Base-by-base conservation (phyloP, 2,888 invertebrate genomes). In the Oscheius sp. region DNA sequence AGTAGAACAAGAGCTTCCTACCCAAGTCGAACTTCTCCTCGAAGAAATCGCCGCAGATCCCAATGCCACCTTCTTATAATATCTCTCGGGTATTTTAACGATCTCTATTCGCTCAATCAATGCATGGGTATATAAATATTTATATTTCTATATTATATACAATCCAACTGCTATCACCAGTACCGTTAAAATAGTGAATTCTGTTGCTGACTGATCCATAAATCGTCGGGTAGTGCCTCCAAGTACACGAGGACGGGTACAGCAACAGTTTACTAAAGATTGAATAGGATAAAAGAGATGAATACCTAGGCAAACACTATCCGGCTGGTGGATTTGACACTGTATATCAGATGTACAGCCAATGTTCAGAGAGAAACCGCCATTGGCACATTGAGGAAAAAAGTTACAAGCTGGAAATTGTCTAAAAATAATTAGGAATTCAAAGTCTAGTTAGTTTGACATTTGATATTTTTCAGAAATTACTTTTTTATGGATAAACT, bases 31-130 rank as follows among this genome's bases (percentile, higher is more conserved):
- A 56, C 57, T 80, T 26, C 71, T 80, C 36, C 63, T 80, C 9
- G 78, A 80, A 54, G 78, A 80, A 59, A 80, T 80, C 36, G 78
- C 78, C 1, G 71, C 74, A n/a, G 77, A 78, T 50, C 72, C 69
- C 4, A 54, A 78, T 41, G 73, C 80, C 32, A 80, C 80, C 9
- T 80, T 80, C 51, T 70, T 80, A 8, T 77, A 64, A 70, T 26
- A 17, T 36, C n/a, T 50, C 14, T 45, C 30, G 28, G 17, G 17
- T 62, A 30, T 47, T 24, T 61, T 45, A 22, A 4, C 20, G 56
- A 56, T 22, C 56, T 30, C 28, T 12, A 28, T 54, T 33, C 33
- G n/a, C n/a, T n/a, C n/a, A n/a, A n/a, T n/a, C n/a, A n/a, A n/a
- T n/a, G n/a, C n/a, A n/a, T n/a, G n/a, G n/a, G n/a, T n/a, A n/a